Conservation (phyloP, 2,797 vertebrate genomes). For the Emys orbicularis region DNA sequence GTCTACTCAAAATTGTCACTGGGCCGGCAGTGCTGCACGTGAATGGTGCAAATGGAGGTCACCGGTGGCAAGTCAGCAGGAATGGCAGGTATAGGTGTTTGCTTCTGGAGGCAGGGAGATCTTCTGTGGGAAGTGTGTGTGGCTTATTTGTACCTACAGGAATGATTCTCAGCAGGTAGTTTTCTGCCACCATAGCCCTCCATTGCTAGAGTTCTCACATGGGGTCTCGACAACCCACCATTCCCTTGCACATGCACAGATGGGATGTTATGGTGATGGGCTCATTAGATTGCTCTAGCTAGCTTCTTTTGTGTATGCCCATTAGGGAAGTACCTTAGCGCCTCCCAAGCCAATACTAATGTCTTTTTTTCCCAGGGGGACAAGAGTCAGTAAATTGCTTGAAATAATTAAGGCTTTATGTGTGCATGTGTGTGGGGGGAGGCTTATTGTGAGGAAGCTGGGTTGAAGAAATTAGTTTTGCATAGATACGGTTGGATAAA, state of each 20-base stretch:
- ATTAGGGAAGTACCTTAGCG: conserved; percentile 59
- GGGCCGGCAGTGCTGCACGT: not conserved
- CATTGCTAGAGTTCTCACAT: not conserved
- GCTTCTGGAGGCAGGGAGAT: not conserved
- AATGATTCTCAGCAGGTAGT: not conserved
- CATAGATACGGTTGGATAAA: conserved; percentile 70
- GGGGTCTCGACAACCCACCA: not conserved
- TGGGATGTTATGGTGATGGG: not conserved
- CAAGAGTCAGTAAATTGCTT: conserved; percentile 75
- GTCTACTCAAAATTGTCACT: not conserved
- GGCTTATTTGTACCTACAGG: not conserved
- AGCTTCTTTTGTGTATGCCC: not conserved
- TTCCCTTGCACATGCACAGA: not conserved
- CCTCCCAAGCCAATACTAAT: conserved; percentile 41
- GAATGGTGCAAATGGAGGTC: not conserved
- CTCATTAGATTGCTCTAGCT: not conserved
- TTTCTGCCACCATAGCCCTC: not conserved
- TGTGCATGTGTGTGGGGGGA: conserved; percentile 26
- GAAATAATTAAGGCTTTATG: conserved; percentile 72
- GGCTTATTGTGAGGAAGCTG: conserved; percentile 65
- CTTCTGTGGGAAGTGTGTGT: not conserved
- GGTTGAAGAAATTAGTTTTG: conserved; percentile 71
- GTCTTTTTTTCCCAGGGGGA: not conserved
- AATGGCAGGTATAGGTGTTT: not conserved
- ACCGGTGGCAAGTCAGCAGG: not conserved